These are phyloP conservation scores for Nannobrachium achirus DNA, from an alignment of 2,113 vertebrate genomes.

Conservation along the genomic window DNA sequence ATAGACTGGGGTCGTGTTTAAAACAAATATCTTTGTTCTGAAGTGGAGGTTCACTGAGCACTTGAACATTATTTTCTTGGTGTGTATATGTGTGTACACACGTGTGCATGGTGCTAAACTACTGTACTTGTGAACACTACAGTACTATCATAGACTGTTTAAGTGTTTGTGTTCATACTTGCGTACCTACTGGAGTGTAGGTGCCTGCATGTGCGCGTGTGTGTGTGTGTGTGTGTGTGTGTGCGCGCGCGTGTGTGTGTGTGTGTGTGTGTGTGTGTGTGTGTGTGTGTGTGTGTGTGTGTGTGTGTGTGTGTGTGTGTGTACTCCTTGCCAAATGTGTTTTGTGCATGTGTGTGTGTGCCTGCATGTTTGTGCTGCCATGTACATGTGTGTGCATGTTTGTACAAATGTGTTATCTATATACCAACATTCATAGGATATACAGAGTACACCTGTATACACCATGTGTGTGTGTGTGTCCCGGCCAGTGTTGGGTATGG, in stretches of 20 bases:
- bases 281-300: neutral
- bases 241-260: constrained; percentile 44
- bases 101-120: neutral
- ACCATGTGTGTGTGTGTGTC: no score
- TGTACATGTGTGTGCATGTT: neutral
- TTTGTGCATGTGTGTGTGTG: neutral
- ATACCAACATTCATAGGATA: no score
- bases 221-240: neutral
- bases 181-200: no score
- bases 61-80: neutral
- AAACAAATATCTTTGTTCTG: neutral
- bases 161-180: neutral
- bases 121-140: neutral
- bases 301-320: neutral
- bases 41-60: neutral
- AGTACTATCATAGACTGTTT: neutral
- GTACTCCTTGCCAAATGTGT: neutral
- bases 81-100: neutral
- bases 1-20: neutral
- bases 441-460: no score
- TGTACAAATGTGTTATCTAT: neutral
- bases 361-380: neutral
- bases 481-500: no score
- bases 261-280: constrained; percentile 13
- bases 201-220: neutral